A percentile compares a stretch with the other conserved stretches of the same genome.
phyloP scores from a whole-genome alignment of 2,888 invertebrate genomes.

The Lasioglossum vierecki region DNA sequence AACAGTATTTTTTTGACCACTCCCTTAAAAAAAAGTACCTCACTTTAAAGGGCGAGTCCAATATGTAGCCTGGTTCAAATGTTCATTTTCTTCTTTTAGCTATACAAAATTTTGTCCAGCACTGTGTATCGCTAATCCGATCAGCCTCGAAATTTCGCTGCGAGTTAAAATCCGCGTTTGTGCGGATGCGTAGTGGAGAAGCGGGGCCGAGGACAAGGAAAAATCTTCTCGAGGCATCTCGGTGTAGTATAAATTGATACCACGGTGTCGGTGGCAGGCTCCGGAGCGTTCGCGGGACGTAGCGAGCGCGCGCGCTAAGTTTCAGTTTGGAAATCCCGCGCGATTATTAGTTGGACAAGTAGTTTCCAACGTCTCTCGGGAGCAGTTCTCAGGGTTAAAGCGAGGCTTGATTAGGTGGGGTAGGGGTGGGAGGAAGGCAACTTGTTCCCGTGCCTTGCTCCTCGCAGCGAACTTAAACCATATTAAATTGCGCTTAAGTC shows the following conservation, averaged over 20 bases:
- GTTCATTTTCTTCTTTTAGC: no score
- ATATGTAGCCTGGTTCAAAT: no score
- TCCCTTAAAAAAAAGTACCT: no score
- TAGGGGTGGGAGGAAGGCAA: conserved; percentile 62
- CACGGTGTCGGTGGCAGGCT: conserved; percentile 44
- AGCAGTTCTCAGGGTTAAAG: conserved; percentile 73
- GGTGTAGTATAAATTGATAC: conserved; percentile 7
- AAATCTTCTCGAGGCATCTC: background rate
- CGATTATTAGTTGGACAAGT: conserved; percentile 83
- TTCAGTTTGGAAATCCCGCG: conserved; percentile 77
- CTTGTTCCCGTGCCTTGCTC: conserved; percentile 75
- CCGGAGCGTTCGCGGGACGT: conserved; percentile 27
- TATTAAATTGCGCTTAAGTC: conserved; percentile 83
- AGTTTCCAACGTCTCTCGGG: conserved; percentile 73
- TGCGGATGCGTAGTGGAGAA: no score
- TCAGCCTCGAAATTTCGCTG: no score
- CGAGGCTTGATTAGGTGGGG: conserved; percentile 80
- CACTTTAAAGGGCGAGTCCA: no score
- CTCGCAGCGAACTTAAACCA: conserved; percentile 79
- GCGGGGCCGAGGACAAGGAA: background rate
- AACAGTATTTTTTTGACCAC: no score
- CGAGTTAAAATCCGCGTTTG: no score
- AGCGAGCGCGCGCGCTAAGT: conserved; percentile 60
- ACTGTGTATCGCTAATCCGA: no score
- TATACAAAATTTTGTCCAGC: no score